A percentile compares a stretch with the other conserved stretches of the same genome.
phyloP scores from a whole-genome alignment of 1,140 invertebrate genomes.

The Trichoplusia ni region DNA sequence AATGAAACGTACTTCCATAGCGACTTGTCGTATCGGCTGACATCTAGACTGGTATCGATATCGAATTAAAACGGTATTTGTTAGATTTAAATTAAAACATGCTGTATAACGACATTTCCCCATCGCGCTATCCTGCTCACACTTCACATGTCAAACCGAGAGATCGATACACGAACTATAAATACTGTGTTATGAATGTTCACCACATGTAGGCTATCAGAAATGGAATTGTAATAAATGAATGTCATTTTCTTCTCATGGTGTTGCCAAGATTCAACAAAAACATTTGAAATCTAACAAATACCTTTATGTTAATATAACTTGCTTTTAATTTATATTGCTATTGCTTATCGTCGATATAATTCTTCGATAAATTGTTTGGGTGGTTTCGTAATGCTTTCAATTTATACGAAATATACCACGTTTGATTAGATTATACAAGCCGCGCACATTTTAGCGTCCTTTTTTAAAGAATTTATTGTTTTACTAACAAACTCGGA shows the following conservation, averaged over 20 bases:
- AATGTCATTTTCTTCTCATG: no score
- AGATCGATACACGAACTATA: no score
- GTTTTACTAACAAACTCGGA: no score
- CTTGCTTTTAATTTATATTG: conserved; percentile 12
- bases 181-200: no score
- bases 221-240: no score
- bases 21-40: conserved; percentile 21
- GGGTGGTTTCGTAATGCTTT: conserved; percentile 6
- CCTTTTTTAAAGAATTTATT: neutral
- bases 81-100: no score
- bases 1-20: conserved; percentile 24
- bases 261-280: no score
- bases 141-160: no score
- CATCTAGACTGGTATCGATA: conserved; percentile 11
- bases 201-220: no score
- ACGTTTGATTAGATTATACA: neutral
- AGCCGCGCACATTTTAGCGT: neutral
- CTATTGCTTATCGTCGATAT: neutral
- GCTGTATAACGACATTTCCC: no score
- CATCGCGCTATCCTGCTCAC: no score
- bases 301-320: neutral
- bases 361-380: conserved; percentile 5
- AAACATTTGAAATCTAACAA: neutral
- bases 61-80: conserved; percentile 18
- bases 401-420: neutral